Conservation (phyloP, 30 jellyfish, hydroid and myxozoan genomes). For the Pseudorhiza aurosa region DNA sequence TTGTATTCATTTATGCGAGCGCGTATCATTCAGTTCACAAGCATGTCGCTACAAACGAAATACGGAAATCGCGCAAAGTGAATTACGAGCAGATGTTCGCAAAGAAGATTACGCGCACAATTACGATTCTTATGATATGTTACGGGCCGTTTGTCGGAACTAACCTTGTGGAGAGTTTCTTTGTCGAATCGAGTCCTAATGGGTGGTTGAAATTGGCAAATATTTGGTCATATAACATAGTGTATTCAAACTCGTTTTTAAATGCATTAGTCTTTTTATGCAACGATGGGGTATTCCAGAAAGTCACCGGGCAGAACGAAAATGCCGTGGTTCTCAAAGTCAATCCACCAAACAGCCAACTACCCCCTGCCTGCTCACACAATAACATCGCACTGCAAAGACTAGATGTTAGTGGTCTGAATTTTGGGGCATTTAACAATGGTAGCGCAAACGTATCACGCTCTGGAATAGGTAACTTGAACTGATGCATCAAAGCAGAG, state of each 20-base stretch:
- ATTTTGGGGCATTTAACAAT: neutral
- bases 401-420: neutral
- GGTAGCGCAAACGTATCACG: neutral
- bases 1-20: slow-evolving; percentile 36
- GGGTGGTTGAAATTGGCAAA: slow-evolving; percentile 2
- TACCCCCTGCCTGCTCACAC: neutral
- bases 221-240: slow-evolving; percentile 55
- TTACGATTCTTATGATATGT: slow-evolving; percentile 38
- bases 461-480: too few species aligned
- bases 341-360: neutral
- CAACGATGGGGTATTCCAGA: slow-evolving; percentile 14
- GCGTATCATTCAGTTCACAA: slow-evolving; percentile 43
- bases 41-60: slow-evolving; percentile 41
- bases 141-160: slow-evolving; percentile 69
- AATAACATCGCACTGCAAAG: neutral
- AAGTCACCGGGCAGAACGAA: neutral
- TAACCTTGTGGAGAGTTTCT: slow-evolving; percentile 27
- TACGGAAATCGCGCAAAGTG: slow-evolving; percentile 33
- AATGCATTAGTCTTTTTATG: slow-evolving; percentile 53
- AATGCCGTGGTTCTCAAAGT: neutral
- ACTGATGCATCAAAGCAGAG: too few species aligned
- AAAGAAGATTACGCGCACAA: slow-evolving; percentile 50
- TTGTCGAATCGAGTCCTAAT: neutral
- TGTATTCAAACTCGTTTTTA: slow-evolving; percentile 47
- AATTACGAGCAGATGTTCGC: slow-evolving; percentile 49